These are phyloP conservation scores for Sebastes schlegelii DNA, from an alignment of 2,113 vertebrate genomes.

Conservation along the genomic window DNA sequence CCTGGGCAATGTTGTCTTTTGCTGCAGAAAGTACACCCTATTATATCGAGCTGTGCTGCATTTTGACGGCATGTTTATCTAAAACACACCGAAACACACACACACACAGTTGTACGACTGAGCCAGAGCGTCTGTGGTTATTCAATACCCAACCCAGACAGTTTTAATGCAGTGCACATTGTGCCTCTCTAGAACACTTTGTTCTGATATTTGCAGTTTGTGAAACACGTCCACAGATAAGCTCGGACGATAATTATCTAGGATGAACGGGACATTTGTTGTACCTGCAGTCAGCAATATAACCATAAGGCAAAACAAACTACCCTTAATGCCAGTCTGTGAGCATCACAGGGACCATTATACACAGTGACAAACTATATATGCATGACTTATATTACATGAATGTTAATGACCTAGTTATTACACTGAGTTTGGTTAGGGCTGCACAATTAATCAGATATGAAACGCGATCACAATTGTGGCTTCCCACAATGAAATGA, in stretches of 20 bases:
- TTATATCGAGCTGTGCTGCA: neutral
- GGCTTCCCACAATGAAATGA: too few relatives aligned
- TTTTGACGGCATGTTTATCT: conserved; percentile 4
- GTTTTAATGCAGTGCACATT: conserved; percentile 29
- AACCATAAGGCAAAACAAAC: neutral
- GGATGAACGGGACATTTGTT: neutral
- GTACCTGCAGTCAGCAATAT: neutral
- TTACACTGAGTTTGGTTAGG: neutral
- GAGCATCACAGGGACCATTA: neutral
- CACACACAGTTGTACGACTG: neutral
- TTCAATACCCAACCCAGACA: conserved; percentile 16
- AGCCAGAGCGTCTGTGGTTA: neutral
- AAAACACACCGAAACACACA: neutral
- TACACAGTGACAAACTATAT: neutral
- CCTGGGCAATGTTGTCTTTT: conserved; percentile 20
- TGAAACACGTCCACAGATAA: neutral
- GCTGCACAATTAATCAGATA: too few relatives aligned
- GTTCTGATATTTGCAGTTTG: conserved; percentile 11
- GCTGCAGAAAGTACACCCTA: neutral
- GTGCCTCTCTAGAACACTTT: neutral
- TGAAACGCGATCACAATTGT: too few relatives aligned
- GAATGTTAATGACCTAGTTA: neutral
- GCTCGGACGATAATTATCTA: neutral
- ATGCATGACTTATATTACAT: neutral
- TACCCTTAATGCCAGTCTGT: neutral